Conservation (phyloP, 2,113 vertebrate species). For the Thomomys bottae region DNA sequence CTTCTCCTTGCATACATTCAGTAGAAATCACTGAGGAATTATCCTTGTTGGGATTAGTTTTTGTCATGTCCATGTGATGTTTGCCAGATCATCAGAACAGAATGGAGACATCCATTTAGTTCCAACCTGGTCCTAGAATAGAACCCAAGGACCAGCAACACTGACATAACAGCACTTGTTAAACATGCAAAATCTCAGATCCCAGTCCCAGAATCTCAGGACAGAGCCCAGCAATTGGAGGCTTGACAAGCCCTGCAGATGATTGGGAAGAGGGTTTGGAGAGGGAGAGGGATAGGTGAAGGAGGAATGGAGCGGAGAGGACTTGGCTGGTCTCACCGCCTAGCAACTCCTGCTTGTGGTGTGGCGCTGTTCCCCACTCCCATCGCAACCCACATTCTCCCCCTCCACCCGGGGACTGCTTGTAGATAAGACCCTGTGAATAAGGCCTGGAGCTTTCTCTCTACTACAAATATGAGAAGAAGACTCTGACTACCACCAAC, state of each 20-base stretch:
- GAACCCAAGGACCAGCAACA: not conserved
- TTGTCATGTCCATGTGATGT: not conserved
- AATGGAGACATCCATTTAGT: not conserved
- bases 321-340: not conserved
- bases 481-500: not conserved
- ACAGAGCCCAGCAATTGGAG: not conserved
- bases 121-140: not conserved
- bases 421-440: not conserved
- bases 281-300: too few species aligned
- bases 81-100: not conserved
- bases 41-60: not conserved
- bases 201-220: not conserved
- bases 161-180: not conserved
- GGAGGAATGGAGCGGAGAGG: rapidly evolving
- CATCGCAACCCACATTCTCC: not conserved
- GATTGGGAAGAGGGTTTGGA: not conserved
- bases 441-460: not conserved
- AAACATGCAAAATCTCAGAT: not conserved
- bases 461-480: not conserved
- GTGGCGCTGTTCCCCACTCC: too few species aligned
- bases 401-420: not conserved
- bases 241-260: not conserved
- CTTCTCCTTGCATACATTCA: not conserved
- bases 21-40: not conserved
- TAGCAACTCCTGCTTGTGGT: not conserved